Evolutionary conservation across 2,888 invertebrate genomes (phyloP), one percentile per base, ranked within the genome.

Genomic region (Noctua fimbriata): DNA sequence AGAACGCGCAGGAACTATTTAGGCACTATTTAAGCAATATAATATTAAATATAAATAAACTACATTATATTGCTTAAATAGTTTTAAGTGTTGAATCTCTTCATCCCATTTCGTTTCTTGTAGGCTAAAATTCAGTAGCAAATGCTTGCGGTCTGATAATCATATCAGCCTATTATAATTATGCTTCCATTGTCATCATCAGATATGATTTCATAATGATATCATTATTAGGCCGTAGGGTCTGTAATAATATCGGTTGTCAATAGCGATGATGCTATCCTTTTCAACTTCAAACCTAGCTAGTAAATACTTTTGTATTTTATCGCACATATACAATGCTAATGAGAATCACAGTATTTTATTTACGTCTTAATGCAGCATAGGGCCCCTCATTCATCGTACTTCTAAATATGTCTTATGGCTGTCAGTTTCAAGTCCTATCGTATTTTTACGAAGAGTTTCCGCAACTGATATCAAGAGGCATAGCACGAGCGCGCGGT

Each of bases 171-270:
- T 47, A 36, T 65, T 44, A 28, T 41, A 60, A 21, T 66, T 41
- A 3, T n/a, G 6, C 5, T 71, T 44, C 52, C 9, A 52, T 60
- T 36, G 16, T 74, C 32, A n/a, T 47, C 72, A 47, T 80, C 24
- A 52, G 32, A 55, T 55, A 72, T 80, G 24, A 36, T 52, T 63
- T 47, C 47, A 78, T 41, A 1, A 10, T 69, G 70, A 78, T 79
- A 41, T 79, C 69, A 78, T 70, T 70, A 49, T 16, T n/a, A 70
- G 14, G 9, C 7, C 18, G 6, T 18, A 18, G 24, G 41, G 41
- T 36, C 41, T n/a, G n/a, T n/a, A 12, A 41, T 66, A 24, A 41
- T n/a, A n/a, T 1, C 36, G 7, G 63, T 36, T 21, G 63, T 65
- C 10, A 32, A 21, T 47, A 55, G 28, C 2, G n/a, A 16, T 32